Percentiles rank a stretch among this genome's conserved stretches.
phyloP scores from a whole-genome alignment of 2,113 vertebrate species.

The Campylorhamphus procurvoides region DNA sequence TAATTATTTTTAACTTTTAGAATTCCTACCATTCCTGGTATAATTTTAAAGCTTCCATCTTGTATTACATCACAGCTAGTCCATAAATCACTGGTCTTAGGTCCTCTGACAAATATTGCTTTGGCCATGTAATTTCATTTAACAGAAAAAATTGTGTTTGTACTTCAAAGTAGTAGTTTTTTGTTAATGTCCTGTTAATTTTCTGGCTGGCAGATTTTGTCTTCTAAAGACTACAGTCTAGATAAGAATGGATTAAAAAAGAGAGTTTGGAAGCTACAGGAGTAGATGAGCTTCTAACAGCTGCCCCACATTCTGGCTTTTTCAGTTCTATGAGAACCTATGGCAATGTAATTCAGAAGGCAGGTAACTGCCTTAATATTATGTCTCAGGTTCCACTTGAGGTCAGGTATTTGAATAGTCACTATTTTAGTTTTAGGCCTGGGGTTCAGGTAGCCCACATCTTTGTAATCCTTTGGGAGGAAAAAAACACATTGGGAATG shows the following conservation, averaged over 20 bases:
- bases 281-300: neutral
- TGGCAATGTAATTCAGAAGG: neutral
- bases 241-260: neutral
- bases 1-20: neutral
- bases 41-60: neutral
- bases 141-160: neutral
- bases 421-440: neutral
- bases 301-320: neutral
- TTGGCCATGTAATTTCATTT: neutral
- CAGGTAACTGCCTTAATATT: neutral
- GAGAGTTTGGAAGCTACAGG: neutral
- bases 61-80: neutral
- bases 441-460: neutral
- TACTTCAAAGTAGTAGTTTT: neutral
- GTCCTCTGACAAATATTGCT: neutral
- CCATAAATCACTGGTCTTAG: neutral
- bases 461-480: neutral
- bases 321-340: neutral
- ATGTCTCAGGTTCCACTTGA: neutral
- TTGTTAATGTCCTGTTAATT: neutral
- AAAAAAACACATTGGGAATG: neutral
- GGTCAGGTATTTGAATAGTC: neutral
- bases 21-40: neutral
- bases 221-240: neutral
- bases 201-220: neutral